Conservation (phyloP, 2,888 invertebrate species). For the Amaurobius ferox region DNA sequence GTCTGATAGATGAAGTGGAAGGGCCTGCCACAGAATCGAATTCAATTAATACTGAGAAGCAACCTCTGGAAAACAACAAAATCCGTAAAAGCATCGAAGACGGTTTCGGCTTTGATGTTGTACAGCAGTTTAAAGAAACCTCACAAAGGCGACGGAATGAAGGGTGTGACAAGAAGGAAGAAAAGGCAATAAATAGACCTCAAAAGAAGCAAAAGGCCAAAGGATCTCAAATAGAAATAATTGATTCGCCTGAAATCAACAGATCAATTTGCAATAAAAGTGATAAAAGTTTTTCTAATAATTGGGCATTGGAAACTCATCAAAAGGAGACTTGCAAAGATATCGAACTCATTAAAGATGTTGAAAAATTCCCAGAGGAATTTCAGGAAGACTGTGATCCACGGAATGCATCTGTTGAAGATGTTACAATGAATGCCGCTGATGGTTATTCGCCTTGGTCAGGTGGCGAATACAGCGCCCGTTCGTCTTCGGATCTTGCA, state of each 20-base stretch:
- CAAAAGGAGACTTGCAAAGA: slow-evolving; percentile 96
- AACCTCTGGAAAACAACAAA: slow-evolving; percentile 3
- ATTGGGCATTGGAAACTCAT: slow-evolving; percentile 96
- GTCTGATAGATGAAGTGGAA: slow-evolving; percentile 88
- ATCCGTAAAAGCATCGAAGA: slow-evolving; percentile 82
- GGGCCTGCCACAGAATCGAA: slow-evolving; percentile 41
- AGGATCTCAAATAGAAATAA: slow-evolving; percentile 45
- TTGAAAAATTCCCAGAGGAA: slow-evolving; percentile 94
- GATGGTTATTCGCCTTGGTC: slow-evolving; percentile 63
- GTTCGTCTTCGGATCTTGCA: slow-evolving; percentile 58
- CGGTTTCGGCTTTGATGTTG: slow-evolving; percentile 95
- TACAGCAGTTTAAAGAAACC: slow-evolving; percentile 97
- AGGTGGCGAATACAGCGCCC: slow-evolving; percentile 54
- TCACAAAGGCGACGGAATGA: slow-evolving; percentile 79
- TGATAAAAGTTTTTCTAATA: slow-evolving; percentile 94
- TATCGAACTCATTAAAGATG: slow-evolving; percentile 90
- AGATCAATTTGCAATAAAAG: slow-evolving; percentile 93
- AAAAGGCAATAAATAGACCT: slow-evolving; percentile 18
- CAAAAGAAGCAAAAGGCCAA: slow-evolving; percentile 9
- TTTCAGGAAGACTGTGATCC: slow-evolving; percentile 92
- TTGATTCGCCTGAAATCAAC: slow-evolving; percentile 83
- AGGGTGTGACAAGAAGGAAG: slow-evolving; percentile 69
- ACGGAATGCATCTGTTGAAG: slow-evolving; percentile 74
- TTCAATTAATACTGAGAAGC: not conserved
- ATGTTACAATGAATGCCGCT: slow-evolving; percentile 37